Evolutionary conservation across 2,797 vertebrate genomes (phyloP).

Genomic region (Sebastiscus tertius): DNA sequence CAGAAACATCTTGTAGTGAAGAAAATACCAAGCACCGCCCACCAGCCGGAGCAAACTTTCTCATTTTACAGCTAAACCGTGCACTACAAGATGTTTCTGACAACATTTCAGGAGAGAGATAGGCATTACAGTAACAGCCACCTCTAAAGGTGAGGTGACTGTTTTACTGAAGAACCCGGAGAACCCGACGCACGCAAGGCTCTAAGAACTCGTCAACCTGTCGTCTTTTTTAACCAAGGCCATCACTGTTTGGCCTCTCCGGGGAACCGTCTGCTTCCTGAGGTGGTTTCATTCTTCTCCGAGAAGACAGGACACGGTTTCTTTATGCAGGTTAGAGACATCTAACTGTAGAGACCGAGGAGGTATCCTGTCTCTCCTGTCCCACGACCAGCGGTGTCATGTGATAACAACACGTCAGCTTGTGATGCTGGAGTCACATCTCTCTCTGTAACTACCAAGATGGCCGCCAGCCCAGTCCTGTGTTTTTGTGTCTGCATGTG

Average conservation of each 20-base stretch:
- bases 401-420: slow-evolving; percentile 31
- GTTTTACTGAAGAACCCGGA: slow-evolving; percentile 89
- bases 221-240: slow-evolving; percentile 85
- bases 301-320: background rate
- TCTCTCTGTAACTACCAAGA: background rate
- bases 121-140: slow-evolving; percentile 52
- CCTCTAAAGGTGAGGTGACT: slow-evolving; percentile 90
- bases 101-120: too few relatives aligned
- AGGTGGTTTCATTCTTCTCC: background rate
- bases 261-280: background rate
- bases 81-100: too few relatives aligned
- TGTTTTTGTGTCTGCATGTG: too few relatives aligned
- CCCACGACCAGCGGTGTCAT: slow-evolving; percentile 17
- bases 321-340: slow-evolving; percentile 27
- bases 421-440: background rate
- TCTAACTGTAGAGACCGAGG: slow-evolving; percentile 43
- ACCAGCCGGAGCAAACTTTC: too few relatives aligned
- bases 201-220: slow-evolving; percentile 86
- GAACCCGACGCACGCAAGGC: slow-evolving; percentile 88
- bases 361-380: slow-evolving; percentile 12
- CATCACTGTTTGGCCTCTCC: slow-evolving; percentile 74
- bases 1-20: too few relatives aligned
- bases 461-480: too few relatives aligned
- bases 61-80: too few relatives aligned
- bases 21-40: too few relatives aligned